Evolutionary conservation across 1,140 invertebrate genomes (phyloP), one percentile per base, ranked within the genome.

Genomic region (Trichomalopsis sarcophagae): DNA sequence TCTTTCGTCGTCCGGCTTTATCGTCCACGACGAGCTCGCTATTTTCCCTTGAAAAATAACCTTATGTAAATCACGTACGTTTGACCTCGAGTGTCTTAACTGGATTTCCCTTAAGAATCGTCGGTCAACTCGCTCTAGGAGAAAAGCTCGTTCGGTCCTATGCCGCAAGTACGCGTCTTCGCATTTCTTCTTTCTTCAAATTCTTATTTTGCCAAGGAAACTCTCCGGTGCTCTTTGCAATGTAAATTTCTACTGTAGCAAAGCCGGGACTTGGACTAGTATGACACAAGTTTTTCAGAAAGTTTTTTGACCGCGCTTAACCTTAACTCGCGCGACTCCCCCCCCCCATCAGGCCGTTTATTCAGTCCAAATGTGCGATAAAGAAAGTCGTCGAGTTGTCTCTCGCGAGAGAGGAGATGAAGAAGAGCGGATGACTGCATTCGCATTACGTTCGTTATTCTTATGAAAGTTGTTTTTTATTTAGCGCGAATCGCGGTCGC

Each of bases 51-150:
- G 13, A 78, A 55, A 14, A 78, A 62, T 50, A 78, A 55, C 47
- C 27, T 78, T 78, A 78, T 78, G 76, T 66, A 78, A 78, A 78
- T 78, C 27, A n/a, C 50, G 76, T 36, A 36, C 50, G 50, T 66
- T 78, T 78, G 50, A 78, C 50, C 76, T 66, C 47, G 17, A 78
- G 40, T 21, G 50, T 76, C 40, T 50, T 76, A 30, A 76, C 21
- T 47, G 74, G 44, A 50, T 76, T 76, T 50, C 44, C 74, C 74
- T 50, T 27, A 50, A 76, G 74, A 76, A 76, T 76, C 40, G 74
- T 76, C n/a, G 44, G 74, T 50, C 40, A 50, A 76, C 44, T 76
- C 7, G 68, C 68, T 17, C n/a, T 4, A 68, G 62, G 14, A 68
- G 66, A 23, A 68, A 27, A 23, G 21, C 66, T 50, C 47, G 47